phyloP scores from a whole-genome alignment of 2,888 invertebrate species.

The Spilosoma lubricipeda region DNA sequence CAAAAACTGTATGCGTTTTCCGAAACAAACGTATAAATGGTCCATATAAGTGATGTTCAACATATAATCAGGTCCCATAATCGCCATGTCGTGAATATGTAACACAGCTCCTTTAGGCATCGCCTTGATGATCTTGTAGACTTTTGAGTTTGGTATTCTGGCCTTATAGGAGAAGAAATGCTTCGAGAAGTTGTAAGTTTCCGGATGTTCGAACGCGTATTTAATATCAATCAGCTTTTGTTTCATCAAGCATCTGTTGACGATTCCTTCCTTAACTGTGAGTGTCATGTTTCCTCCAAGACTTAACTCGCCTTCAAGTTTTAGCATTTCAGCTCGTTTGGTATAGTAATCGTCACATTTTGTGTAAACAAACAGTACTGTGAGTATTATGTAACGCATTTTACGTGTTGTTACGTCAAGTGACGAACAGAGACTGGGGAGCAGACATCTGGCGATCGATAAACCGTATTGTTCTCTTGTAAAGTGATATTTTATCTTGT shows the following conservation, averaged over 20 bases:
- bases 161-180: conserved; percentile 89
- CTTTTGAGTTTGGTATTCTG: conserved; percentile 86
- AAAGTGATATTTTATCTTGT: conserved; percentile 8
- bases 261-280: conserved; percentile 78
- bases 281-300: conserved; percentile 84
- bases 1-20: conserved; percentile 58
- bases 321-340: conserved; percentile 75
- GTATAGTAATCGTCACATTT: conserved; percentile 53
- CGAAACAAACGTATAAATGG: conserved; percentile 86
- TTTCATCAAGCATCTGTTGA: conserved; percentile 86
- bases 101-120: conserved; percentile 92
- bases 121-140: conserved; percentile 87
- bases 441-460: conserved; percentile 32
- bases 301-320: conserved; percentile 75
- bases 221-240: conserved; percentile 83
- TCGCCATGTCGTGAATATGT: conserved; percentile 89
- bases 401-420: conserved; percentile 12
- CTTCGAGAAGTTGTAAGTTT: conserved; percentile 87
- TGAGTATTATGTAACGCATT: conserved; percentile 21
- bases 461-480: conserved; percentile 13
- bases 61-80: conserved; percentile 87
- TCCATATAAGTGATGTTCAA: conserved; percentile 88
- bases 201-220: conserved; percentile 80
- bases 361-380: conserved; percentile 12
- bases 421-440: conserved; percentile 25